Evolutionary conservation across 2,113 vertebrate genomes (phyloP).

Genomic region (Coracopsis vasa): DNA sequence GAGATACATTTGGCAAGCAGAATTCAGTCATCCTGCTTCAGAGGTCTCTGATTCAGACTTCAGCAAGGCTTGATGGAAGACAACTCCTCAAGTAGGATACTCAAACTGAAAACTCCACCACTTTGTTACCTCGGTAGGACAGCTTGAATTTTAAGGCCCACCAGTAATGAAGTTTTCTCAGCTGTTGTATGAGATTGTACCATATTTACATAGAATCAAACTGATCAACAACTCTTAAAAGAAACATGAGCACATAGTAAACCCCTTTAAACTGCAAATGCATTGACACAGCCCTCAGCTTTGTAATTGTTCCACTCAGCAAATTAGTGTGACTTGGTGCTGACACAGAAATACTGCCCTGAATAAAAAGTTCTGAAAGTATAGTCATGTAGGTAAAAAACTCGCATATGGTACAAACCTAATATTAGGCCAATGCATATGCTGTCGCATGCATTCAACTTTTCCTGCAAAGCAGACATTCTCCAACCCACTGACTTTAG

Average conservation of each 20-base stretch:
- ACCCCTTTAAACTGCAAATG: accelerated
- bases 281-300: background rate
- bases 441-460: accelerated
- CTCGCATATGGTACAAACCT: accelerated
- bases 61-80: background rate
- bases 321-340: background rate
- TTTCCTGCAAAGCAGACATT: background rate
- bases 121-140: background rate
- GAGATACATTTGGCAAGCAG: background rate
- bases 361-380: background rate
- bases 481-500: background rate
- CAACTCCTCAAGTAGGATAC: background rate
- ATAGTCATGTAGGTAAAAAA: background rate
- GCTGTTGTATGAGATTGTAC: background rate
- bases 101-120: background rate
- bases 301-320: background rate
- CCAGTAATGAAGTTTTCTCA: background rate
- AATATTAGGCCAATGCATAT: background rate
- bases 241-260: background rate
- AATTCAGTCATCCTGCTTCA: background rate
- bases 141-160: background rate
- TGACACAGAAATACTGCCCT: background rate
- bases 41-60: background rate
- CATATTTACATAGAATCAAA: background rate
- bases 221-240: background rate